Evolutionary conservation across 2,113 vertebrate genomes (phyloP).

Genomic region (Anolis sagrei): DNA sequence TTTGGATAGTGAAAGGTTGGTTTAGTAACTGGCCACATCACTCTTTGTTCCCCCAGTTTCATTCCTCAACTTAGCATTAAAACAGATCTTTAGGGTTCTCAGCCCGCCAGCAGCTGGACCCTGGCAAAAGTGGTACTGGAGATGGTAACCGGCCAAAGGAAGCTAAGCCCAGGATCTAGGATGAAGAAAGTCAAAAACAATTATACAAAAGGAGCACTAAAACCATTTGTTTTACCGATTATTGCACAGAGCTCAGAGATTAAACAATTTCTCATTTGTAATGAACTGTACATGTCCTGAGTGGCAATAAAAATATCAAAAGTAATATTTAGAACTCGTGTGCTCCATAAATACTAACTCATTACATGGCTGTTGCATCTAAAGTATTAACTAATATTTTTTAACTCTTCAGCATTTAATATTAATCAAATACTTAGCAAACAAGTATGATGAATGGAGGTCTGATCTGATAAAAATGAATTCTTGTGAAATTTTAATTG

Average conservation of each 20-base stretch:
- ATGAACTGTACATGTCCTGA: constrained; percentile 54
- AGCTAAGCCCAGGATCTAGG: neutral
- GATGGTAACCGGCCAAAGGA: too few relatives aligned
- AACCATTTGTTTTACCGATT: constrained; percentile 34
- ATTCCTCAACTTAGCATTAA: too few relatives aligned
- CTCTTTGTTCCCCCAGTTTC: too few relatives aligned
- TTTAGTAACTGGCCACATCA: too few relatives aligned
- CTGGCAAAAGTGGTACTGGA: too few relatives aligned
- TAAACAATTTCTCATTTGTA: constrained; percentile 71
- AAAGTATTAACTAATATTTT: constrained; percentile 67
- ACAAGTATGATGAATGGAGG: constrained; percentile 73
- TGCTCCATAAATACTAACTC: constrained; percentile 65
- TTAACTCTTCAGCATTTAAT: constrained; percentile 71
- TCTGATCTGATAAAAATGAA: constrained; percentile 77
- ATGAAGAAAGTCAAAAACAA: neutral
- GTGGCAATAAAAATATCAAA: constrained; percentile 64
- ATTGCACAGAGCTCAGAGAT: constrained; percentile 56
- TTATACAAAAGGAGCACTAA: constrained; percentile 17
- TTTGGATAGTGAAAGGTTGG: too few relatives aligned
- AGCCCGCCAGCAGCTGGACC: too few relatives aligned
- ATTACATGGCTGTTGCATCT: constrained; percentile 65
- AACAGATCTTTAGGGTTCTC: too few relatives aligned
- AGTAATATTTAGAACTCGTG: constrained; percentile 64
- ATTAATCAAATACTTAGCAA: constrained; percentile 80
- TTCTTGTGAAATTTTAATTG: constrained; percentile 78